A percentile compares a stretch with the other conserved stretches of the same genome.
Evolutionary conservation across 2,113 vertebrate species (phyloP).

Genomic region (Aegithalos caudatus): DNA sequence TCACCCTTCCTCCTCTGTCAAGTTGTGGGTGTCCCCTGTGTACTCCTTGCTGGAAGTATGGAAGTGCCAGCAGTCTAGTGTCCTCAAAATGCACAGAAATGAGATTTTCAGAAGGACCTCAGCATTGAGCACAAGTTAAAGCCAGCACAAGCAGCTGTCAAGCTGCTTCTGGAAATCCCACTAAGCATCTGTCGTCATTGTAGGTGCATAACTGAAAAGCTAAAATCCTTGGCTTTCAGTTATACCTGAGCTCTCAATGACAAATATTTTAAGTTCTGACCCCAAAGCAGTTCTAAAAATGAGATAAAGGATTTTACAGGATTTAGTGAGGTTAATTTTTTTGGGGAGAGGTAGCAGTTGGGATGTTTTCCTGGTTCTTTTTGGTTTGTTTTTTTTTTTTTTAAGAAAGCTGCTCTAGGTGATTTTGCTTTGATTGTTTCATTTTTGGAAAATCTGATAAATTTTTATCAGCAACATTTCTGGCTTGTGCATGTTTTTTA

Average conservation of each 20-base stretch:
- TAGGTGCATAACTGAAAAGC: background rate
- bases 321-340: background rate
- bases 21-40: no score
- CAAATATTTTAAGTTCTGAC: background rate
- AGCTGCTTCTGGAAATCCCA: background rate
- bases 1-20: background rate
- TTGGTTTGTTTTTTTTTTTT: background rate
- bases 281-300: background rate
- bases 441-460: background rate
- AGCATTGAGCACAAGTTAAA: background rate
- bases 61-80: background rate
- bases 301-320: background rate
- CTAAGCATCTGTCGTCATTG: background rate
- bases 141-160: background rate
- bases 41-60: no score
- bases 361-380: background rate
- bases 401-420: background rate
- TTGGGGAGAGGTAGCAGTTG: rapidly evolving
- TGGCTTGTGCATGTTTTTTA: background rate
- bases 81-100: background rate
- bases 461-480: background rate
- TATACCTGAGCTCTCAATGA: background rate
- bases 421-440: background rate
- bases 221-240: constrained; percentile 10
- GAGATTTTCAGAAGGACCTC: background rate